phyloP scores from a whole-genome alignment of 2,113 vertebrate genomes.

The Aramus guarauna region DNA sequence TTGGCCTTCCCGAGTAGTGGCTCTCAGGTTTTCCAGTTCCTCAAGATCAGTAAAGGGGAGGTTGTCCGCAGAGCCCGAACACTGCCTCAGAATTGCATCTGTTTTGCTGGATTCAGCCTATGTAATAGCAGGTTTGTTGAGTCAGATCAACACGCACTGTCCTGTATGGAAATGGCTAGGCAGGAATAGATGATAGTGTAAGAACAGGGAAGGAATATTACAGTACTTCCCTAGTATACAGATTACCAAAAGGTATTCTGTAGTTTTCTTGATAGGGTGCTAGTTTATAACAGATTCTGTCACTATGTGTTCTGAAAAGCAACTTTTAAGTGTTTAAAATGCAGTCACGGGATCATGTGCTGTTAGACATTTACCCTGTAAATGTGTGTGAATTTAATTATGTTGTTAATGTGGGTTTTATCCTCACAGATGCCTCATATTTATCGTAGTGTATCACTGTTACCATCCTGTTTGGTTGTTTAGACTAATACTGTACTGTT shows the following conservation, averaged over 20 bases:
- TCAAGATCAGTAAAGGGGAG: background rate
- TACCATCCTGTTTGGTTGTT: background rate
- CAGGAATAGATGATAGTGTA: background rate
- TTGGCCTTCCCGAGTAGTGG: background rate
- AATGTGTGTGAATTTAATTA: background rate
- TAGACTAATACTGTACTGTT: background rate
- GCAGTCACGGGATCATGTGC: background rate
- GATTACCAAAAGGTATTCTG: background rate
- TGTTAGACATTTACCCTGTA: background rate
- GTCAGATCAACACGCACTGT: background rate
- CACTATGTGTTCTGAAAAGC: background rate
- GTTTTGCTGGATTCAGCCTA: background rate
- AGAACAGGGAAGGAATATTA: background rate
- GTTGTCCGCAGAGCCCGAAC: background rate
- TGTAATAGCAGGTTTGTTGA: background rate
- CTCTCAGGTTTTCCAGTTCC: background rate
- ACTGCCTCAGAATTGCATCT: background rate
- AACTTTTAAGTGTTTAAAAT: background rate
- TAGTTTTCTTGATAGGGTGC: background rate
- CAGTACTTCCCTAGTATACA: background rate
- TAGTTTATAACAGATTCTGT: background rate
- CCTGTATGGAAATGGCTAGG: background rate
- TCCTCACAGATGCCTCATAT: background rate
- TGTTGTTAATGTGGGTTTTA: background rate
- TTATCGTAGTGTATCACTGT: background rate